Conservation (phyloP, 2,113 vertebrate species). For the Chiloscyllium plagiosum region DNA sequence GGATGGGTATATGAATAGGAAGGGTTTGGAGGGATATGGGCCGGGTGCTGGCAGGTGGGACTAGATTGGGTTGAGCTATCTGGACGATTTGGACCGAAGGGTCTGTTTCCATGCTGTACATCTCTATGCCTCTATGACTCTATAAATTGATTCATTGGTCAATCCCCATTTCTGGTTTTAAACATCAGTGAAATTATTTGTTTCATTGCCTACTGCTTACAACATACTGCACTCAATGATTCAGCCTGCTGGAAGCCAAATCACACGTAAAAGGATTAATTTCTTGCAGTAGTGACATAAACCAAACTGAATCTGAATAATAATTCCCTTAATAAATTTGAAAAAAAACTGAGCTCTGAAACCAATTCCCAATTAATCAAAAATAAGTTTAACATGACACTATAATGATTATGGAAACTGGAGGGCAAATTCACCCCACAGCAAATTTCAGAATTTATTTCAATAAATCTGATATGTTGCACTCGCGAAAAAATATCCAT, state of each 20-base stretch:
- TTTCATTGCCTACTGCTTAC: neutral
- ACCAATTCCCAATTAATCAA: neutral
- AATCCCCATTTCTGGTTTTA: neutral
- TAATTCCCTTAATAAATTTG: neutral
- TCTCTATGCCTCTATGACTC: too few relatives aligned
- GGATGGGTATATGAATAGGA: too few relatives aligned
- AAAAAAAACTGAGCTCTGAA: neutral
- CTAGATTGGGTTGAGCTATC: too few relatives aligned
- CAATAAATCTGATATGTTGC: neutral
- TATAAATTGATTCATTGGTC: neutral
- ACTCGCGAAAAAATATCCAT: neutral
- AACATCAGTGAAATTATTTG: neutral
- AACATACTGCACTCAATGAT: too few relatives aligned
- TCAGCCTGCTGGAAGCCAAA: too few relatives aligned
- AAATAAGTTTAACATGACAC: neutral
- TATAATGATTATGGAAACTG: neutral
- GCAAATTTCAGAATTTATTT: neutral
- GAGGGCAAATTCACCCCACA: neutral
- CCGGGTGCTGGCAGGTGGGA: too few relatives aligned
- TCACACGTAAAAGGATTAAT: too few relatives aligned
- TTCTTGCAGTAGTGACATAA: neutral
- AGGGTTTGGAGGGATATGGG: too few relatives aligned
- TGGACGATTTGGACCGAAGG: too few relatives aligned
- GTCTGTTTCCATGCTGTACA: too few relatives aligned
- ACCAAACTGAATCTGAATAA: neutral